Percentiles rank a stretch among this genome's conserved stretches.
phyloP scores from a whole-genome alignment of 2,797 vertebrate species.

The Halcyon badia region DNA sequence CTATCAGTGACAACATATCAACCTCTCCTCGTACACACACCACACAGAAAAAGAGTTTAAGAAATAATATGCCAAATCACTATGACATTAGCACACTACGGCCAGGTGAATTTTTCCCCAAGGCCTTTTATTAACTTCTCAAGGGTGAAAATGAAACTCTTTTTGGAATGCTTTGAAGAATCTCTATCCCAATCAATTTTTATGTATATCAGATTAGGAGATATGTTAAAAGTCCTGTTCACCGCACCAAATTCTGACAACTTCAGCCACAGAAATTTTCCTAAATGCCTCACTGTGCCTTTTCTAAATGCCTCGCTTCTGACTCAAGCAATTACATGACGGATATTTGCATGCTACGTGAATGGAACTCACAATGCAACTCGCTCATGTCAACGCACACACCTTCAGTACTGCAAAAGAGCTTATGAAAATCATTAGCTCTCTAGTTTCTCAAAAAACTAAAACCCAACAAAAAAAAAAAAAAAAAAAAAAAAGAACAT shows the following conservation, averaged over 20 bases:
- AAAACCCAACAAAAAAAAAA: slow-evolving; percentile 26
- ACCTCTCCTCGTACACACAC: neutral
- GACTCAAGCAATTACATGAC: neutral
- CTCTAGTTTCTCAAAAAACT: neutral
- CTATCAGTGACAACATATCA: neutral
- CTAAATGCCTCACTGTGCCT: neutral
- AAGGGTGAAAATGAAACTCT: neutral
- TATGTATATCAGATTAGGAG: neutral
- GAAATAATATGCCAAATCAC: neutral
- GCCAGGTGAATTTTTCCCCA: neutral
- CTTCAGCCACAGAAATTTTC: neutral
- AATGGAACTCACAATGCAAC: neutral
- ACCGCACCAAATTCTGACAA: neutral
- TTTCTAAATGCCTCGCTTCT: neutral
- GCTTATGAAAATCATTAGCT: neutral
- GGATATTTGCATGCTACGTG: neutral
- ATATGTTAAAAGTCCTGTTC: neutral
- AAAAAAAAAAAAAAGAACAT: slow-evolving; percentile 4
- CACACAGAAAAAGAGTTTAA: neutral
- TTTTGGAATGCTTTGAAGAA: neutral
- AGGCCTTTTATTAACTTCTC: neutral
- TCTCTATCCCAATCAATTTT: neutral
- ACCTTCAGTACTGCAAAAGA: neutral
- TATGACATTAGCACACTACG: neutral
- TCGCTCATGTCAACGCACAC: neutral